A percentile compares a stretch with the other conserved stretches of the same genome.
Conservation (phyloP, 2,113 vertebrate genomes). For the Cyanoliseus patagonus region DNA sequence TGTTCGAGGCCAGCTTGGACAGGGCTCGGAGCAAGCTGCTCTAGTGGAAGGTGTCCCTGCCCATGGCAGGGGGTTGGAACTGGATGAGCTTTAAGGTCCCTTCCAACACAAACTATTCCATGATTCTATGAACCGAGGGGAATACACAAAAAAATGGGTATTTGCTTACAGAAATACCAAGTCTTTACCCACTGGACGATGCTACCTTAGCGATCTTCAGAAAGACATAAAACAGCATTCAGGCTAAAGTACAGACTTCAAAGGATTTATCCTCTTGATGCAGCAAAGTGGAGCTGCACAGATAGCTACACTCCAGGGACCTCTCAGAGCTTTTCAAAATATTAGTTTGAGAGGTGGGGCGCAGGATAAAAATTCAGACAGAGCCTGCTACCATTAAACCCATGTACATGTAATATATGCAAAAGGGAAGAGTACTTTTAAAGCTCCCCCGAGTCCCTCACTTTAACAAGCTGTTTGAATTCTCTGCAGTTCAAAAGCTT, state of each 20-base stretch:
- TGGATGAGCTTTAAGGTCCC: neutral
- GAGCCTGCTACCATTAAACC: neutral
- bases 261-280: conserved; percentile 55
- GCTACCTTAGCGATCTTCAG: neutral
- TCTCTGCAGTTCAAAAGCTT: conserved; percentile 51
- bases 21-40: neutral
- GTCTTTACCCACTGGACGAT: neutral
- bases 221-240: neutral
- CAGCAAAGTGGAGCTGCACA: neutral
- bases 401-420: neutral
- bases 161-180: neutral
- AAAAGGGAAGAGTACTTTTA: conserved; percentile 35
- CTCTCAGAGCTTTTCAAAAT: conserved; percentile 34
- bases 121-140: neutral
- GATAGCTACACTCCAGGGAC: conserved; percentile 34
- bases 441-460: conserved; percentile 2
- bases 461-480: conserved; percentile 49
- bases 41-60: neutral
- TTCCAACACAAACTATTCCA: neutral
- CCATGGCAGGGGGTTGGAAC: neutral
- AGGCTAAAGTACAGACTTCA: conserved; percentile 53
- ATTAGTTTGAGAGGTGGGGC: conserved; percentile 57
- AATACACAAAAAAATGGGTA: neutral
- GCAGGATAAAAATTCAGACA: neutral
- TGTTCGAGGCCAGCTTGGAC: neutral